A percentile compares a stretch with the other conserved stretches of the same genome.
These are phyloP conservation scores for Glossosoma conforme DNA, from an alignment of 1,140 invertebrate genomes.

Conservation along the genomic window DNA sequence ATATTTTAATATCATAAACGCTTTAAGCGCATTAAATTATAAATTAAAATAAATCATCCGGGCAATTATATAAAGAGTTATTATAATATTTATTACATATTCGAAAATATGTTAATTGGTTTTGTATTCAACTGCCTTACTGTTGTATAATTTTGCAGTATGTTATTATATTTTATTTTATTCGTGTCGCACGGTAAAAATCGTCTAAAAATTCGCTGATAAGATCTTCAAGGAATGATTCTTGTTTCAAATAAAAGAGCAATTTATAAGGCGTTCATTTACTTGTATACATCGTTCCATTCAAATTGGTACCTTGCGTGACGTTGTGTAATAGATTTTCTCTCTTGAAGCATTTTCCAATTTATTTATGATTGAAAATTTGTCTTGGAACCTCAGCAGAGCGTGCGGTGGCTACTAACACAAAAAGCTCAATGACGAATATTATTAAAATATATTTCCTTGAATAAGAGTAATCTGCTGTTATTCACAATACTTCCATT, in stretches of 20 bases:
- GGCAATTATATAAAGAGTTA: too few relatives aligned
- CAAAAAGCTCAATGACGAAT: slow-evolving; percentile 5
- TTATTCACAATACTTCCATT: background rate
- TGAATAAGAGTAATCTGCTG: slow-evolving; percentile 2
- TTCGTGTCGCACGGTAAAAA: too few relatives aligned
- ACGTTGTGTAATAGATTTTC: slow-evolving; percentile 26
- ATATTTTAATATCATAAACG: too few relatives aligned
- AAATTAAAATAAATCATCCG: too few relatives aligned
- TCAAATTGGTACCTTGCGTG: slow-evolving; percentile 27
- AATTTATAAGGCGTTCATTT: slow-evolving; percentile 28
- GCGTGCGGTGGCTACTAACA: slow-evolving; percentile 2
- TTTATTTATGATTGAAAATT: slow-evolving; percentile 32
- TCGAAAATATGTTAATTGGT: too few relatives aligned
- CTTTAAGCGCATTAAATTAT: too few relatives aligned
- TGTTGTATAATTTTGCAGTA: too few relatives aligned
- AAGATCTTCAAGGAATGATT: slow-evolving; percentile 16
- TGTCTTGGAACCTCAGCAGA: slow-evolving; percentile 15
- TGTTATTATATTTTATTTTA: too few relatives aligned
- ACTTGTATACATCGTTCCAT: slow-evolving; percentile 19
- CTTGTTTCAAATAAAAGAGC: slow-evolving; percentile 26
- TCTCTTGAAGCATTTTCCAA: slow-evolving; percentile 25
- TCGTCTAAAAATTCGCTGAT: background rate
- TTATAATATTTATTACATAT: too few relatives aligned
- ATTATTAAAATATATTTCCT: slow-evolving; percentile 9
- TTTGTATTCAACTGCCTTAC: too few relatives aligned